Percentiles rank a stretch among this genome's conserved stretches.
Conservation (phyloP, 2,797 vertebrate genomes). For the Aldrovandia affinis region DNA sequence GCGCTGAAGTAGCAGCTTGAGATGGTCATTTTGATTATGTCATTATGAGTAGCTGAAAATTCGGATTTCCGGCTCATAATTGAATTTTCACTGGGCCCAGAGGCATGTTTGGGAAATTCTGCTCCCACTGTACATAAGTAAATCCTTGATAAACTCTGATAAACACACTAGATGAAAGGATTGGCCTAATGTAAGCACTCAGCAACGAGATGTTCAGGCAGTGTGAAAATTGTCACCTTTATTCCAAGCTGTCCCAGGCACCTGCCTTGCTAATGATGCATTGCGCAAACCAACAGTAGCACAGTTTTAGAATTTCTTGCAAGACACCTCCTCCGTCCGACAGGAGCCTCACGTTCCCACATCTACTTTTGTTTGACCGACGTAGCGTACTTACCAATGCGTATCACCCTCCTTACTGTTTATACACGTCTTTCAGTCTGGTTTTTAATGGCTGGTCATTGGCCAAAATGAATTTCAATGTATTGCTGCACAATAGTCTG, state of each 20-base stretch:
- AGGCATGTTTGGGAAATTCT: not conserved
- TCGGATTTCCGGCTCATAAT: not conserved
- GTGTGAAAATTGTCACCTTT: conserved; percentile 17
- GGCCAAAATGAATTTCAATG: not conserved
- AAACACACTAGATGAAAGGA: not conserved
- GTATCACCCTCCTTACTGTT: not conserved
- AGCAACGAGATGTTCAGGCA: not conserved
- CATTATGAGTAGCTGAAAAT: not conserved
- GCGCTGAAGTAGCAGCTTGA: not conserved
- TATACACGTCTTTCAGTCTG: not conserved
- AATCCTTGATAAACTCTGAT: not conserved
- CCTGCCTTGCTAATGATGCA: not conserved
- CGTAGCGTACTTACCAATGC: not conserved
- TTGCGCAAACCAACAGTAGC: not conserved
- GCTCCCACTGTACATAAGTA: not conserved
- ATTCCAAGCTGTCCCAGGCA: not conserved
- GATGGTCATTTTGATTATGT: not conserved
- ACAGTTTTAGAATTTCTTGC: not conserved
- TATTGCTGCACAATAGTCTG: not conserved
- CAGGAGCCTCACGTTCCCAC: not conserved
- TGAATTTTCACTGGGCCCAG: not conserved
- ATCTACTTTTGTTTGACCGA: not conserved
- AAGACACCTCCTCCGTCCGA: not conserved
- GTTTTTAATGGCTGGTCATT: not conserved
- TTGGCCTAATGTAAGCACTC: conserved; percentile 5